Evolutionary conservation across 2,797 vertebrate species (phyloP).

Genomic region (Phataginus tetradactyla): DNA sequence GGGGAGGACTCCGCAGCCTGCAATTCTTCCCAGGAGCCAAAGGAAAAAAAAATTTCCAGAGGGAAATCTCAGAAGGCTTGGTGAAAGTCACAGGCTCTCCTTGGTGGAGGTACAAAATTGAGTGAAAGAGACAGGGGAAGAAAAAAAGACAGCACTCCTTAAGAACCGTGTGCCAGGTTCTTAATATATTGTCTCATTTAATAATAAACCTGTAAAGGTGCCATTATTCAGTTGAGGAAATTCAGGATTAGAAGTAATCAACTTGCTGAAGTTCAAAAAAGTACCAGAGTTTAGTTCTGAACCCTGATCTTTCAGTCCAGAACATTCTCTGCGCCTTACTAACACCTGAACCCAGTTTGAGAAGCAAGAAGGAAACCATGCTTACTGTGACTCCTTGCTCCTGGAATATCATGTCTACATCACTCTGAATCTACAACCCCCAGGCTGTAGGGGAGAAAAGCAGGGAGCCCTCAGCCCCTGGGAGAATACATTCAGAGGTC

Average conservation of each 20-base stretch:
- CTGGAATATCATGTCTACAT: not conserved
- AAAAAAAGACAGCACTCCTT: not conserved
- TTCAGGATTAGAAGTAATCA: not conserved
- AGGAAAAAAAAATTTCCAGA: not conserved
- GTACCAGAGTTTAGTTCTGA: not conserved
- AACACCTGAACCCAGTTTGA: not conserved
- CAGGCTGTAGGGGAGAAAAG: not conserved
- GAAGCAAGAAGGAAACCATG: not conserved
- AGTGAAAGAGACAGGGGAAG: not conserved
- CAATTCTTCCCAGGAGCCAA: not conserved
- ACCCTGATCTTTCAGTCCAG: not conserved
- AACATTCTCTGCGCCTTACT: not conserved
- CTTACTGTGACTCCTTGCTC: not conserved
- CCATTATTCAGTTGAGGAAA: not conserved
- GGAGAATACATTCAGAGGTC: not conserved
- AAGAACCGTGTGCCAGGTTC: not conserved
- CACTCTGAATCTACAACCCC: not conserved
- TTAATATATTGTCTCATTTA: not conserved
- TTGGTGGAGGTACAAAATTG: not conserved
- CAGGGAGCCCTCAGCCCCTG: not conserved
- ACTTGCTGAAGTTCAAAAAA: not conserved
- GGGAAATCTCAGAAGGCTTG: not conserved
- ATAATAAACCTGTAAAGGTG: not conserved
- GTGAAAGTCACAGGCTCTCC: not conserved
- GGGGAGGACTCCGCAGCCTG: not conserved